Percentiles rank a stretch among this genome's conserved stretches.
Conservation (phyloP, 2,797 vertebrate species). For the Myotis myotis region DNA sequence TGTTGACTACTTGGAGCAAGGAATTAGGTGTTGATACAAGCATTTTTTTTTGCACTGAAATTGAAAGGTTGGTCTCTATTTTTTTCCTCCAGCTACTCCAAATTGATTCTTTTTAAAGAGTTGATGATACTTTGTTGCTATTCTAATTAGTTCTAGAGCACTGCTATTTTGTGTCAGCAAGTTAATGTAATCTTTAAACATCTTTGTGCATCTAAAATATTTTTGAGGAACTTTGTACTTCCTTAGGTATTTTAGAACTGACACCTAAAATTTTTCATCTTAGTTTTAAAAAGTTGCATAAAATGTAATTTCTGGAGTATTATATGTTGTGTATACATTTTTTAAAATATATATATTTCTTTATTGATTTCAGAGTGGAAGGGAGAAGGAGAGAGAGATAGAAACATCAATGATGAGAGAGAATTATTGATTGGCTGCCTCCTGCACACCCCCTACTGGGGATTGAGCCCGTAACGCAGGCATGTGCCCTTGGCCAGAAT, state of each 20-base stretch:
- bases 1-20: background rate
- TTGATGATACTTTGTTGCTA: background rate
- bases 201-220: background rate
- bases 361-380: no score
- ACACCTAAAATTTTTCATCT: background rate
- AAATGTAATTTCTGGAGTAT: background rate
- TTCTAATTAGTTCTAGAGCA: background rate
- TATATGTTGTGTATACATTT: background rate
- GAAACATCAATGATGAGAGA: no score
- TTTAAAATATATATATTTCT: background rate
- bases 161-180: background rate
- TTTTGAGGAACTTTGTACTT: background rate
- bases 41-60: background rate
- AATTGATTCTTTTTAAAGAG: background rate
- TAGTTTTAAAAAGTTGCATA: background rate
- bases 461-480: no score
- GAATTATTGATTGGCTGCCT: no score
- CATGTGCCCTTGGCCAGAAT: no score
- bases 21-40: background rate
- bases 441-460: no score
- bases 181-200: background rate
- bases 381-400: no score
- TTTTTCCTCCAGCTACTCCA: background rate
- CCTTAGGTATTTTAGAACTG: background rate
- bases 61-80: background rate